Conservation (phyloP, 2,888 invertebrate genomes). For the Conus canariensis region DNA sequence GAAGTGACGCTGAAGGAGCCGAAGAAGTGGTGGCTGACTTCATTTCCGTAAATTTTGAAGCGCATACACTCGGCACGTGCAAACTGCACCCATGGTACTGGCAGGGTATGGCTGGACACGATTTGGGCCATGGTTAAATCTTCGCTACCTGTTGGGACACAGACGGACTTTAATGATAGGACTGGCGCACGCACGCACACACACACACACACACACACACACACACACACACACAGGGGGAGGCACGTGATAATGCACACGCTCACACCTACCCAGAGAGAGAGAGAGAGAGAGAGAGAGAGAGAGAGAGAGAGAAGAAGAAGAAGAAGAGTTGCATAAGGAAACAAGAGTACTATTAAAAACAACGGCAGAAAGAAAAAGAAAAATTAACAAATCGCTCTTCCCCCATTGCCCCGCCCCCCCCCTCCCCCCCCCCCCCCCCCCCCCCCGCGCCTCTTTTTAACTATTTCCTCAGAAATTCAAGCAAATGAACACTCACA, state of each 20-base stretch:
- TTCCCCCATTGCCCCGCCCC: too few relatives aligned
- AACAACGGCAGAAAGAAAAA: too few relatives aligned
- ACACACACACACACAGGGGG: not conserved
- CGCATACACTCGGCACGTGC: not conserved
- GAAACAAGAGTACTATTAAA: not conserved
- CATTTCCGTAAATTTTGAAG: not conserved
- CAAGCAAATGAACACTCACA: too few relatives aligned
- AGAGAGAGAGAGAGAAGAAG: too few relatives aligned
- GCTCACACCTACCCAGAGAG: too few relatives aligned
- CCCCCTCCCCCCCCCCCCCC: too few relatives aligned
- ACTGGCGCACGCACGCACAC: not conserved
- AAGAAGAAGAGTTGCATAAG: not conserved
- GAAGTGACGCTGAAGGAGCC: not conserved
- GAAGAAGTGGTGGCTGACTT: not conserved
- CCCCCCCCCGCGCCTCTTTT: too few relatives aligned
- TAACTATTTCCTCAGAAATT: too few relatives aligned
- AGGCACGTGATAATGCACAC: too few relatives aligned
- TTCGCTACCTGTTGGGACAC: not conserved
- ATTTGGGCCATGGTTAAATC: not conserved
- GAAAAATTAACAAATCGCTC: too few relatives aligned
- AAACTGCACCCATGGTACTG: not conserved
- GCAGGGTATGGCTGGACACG: not conserved
- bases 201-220: slow-evolving; percentile 18
- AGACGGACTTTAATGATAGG: too few relatives aligned
- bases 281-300: too few relatives aligned